Conservation (phyloP, 1,140 invertebrate genomes). For the Arion vulgaris region DNA sequence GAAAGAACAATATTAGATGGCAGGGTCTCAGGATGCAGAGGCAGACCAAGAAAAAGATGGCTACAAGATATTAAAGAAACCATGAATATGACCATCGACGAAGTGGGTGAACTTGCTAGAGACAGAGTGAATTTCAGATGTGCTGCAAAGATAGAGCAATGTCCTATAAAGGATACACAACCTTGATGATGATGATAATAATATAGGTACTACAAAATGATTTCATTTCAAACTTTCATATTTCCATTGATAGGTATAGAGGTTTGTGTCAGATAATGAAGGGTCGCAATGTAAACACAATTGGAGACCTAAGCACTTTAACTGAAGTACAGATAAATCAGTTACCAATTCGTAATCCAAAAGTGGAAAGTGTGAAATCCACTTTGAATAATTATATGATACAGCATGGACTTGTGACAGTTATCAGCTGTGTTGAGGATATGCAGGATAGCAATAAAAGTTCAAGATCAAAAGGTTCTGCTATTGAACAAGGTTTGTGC, state of each 20-base stretch:
- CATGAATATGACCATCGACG: too few species aligned
- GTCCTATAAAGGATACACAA: too few species aligned
- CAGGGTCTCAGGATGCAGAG: too few species aligned
- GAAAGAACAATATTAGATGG: too few species aligned
- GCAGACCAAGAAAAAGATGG: too few species aligned
- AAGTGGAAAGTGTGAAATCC: slow-evolving; percentile 21
- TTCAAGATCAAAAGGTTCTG: background rate
- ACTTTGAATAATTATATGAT: background rate
- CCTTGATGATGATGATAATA: too few species aligned
- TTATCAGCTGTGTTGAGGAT: background rate
- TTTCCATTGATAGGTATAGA: slow-evolving; percentile 56
- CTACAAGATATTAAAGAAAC: too few species aligned
- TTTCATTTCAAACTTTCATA: too few species aligned
- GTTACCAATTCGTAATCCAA: slow-evolving; percentile 56
- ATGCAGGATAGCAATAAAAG: background rate
- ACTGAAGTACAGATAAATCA: slow-evolving; percentile 64
- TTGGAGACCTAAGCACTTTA: slow-evolving; percentile 62
- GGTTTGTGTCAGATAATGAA: slow-evolving; percentile 62
- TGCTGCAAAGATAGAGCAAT: too few species aligned
- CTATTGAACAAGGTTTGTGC: slow-evolving; percentile 3
- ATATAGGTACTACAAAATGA: too few species aligned
- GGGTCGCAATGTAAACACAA: slow-evolving; percentile 61
- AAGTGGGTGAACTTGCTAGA: too few species aligned
- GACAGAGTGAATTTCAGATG: too few species aligned
- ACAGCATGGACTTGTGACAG: slow-evolving; percentile 29